Conservation (phyloP, 2,113 vertebrate genomes). For the Clarias magur region DNA sequence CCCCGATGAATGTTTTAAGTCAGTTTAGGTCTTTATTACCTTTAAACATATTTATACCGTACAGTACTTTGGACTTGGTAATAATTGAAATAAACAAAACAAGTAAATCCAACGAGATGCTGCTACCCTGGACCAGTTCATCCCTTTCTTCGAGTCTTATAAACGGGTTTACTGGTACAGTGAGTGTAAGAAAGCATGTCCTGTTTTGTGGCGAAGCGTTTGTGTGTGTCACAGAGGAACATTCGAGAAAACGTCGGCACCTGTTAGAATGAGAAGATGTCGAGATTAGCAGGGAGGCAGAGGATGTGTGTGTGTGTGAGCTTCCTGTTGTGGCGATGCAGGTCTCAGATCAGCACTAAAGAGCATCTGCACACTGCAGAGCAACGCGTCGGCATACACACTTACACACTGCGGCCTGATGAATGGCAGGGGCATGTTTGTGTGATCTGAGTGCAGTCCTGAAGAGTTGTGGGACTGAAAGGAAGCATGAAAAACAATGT, state of each 20-base stretch:
- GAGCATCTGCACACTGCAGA: not conserved
- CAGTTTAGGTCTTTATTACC: not conserved
- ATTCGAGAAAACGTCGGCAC: constrained; percentile 64
- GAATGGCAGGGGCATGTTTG: not conserved
- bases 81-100: not conserved
- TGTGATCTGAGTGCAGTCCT: not conserved
- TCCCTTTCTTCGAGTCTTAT: not conserved
- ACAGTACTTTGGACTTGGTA: not conserved
- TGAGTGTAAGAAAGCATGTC: not conserved
- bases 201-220: not conserved
- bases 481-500: not conserved
- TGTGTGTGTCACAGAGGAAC: constrained; percentile 51
- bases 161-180: not conserved
- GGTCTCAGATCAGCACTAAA: constrained; percentile 53
- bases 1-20: not conserved
- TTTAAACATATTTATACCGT: not conserved
- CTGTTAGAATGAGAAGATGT: constrained; percentile 62
- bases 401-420: not conserved
- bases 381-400: not conserved
- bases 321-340: constrained; percentile 71
- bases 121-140: not conserved
- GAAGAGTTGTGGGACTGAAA: not conserved
- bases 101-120: not conserved
- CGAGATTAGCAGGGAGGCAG: constrained; percentile 58
- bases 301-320: constrained; percentile 40